Conservation (phyloP, 2,113 vertebrate species). For the Myanophis thanlyinensis region DNA sequence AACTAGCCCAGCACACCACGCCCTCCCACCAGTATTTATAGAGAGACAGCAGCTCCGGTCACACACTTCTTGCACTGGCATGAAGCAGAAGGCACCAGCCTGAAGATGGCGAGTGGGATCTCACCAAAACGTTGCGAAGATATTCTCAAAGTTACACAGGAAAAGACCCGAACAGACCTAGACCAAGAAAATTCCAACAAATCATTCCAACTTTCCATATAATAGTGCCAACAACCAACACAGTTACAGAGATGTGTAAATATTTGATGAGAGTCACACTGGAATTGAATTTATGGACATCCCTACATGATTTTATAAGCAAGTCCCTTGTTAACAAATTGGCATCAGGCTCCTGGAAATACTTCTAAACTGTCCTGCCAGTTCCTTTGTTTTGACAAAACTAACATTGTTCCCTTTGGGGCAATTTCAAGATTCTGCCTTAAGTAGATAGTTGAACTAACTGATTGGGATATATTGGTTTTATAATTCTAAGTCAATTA, state of each 20-base stretch:
- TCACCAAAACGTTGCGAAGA: too few relatives aligned
- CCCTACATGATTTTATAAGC: neutral
- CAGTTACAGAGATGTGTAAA: neutral
- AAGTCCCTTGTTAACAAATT: neutral
- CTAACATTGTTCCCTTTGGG: neutral
- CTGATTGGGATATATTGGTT: neutral
- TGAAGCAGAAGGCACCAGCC: too few relatives aligned
- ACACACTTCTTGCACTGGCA: too few relatives aligned
- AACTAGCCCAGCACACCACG: too few relatives aligned
- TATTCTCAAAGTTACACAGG: too few relatives aligned
- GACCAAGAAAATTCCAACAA: neutral
- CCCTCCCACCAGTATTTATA: too few relatives aligned
- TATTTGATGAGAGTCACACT: neutral
- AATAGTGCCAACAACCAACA: neutral
- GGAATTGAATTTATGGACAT: neutral
- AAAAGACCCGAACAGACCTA: too few relatives aligned
- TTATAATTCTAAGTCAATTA: neutral
- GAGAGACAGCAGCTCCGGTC: too few relatives aligned
- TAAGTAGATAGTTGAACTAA: neutral
- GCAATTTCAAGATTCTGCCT: neutral
- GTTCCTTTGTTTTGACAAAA: neutral
- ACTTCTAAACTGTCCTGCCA: neutral
- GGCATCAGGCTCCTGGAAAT: neutral
- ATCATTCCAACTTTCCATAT: neutral
- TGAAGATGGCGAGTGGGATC: too few relatives aligned